These are phyloP conservation scores for Danaus chrysippus DNA, from an alignment of 2,888 invertebrate species.

Conservation along the genomic window DNA sequence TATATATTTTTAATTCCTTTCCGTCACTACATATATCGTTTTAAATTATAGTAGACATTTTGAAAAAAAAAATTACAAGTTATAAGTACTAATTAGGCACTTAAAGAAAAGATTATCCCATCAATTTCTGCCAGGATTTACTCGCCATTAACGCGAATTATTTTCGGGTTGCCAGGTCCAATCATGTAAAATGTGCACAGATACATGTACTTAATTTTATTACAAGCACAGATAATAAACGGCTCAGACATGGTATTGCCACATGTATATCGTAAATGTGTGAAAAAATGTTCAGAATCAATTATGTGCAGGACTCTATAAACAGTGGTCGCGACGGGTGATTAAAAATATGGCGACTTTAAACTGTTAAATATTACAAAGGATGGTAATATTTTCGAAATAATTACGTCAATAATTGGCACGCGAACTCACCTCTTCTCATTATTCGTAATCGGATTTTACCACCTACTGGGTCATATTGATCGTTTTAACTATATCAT, in stretches of 20 bases:
- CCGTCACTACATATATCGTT: constrained; percentile 3
- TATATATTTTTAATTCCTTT: constrained; percentile 9
- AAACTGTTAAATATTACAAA: constrained; percentile 69
- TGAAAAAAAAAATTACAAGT: constrained; percentile 6
- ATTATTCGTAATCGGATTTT: constrained; percentile 68
- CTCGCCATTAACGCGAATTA: constrained; percentile 29
- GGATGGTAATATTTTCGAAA: constrained; percentile 73
- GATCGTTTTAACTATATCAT: constrained; percentile 76
- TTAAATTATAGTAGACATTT: neutral
- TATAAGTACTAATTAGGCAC: constrained; percentile 23
- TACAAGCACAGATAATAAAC: constrained; percentile 29
- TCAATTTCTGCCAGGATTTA: constrained; percentile 24
- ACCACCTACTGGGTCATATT: constrained; percentile 76
- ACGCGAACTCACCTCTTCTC: constrained; percentile 66
- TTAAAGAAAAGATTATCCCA: constrained; percentile 26
- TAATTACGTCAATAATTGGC: constrained; percentile 79
- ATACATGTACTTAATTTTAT: constrained; percentile 27
- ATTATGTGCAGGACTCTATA: constrained; percentile 55
- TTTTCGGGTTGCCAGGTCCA: constrained; percentile 32
- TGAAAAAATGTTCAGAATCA: constrained; percentile 50
- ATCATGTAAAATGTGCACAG: constrained; percentile 25
- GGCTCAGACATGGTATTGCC: constrained; percentile 11
- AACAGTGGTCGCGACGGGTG: constrained; percentile 49
- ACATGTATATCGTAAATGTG: constrained; percentile 40
- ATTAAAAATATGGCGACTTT: constrained; percentile 67